These are phyloP conservation scores for Eupithecia abbreviata DNA, from an alignment of 2,888 invertebrate genomes.

Conservation along the genomic window DNA sequence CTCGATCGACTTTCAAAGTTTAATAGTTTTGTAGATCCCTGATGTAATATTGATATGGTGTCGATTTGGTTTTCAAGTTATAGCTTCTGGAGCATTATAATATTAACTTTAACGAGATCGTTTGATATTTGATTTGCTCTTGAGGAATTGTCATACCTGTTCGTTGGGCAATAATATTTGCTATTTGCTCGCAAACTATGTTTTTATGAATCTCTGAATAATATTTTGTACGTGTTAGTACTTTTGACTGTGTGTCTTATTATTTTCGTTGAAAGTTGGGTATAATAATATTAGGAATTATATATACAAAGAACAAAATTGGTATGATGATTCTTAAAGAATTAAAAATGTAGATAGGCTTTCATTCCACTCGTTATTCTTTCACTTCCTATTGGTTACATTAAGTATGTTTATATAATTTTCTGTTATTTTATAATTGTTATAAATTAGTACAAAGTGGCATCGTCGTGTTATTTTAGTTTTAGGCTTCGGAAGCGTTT, in stretches of 20 bases:
- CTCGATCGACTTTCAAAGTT: conserved; percentile 58
- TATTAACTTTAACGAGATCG: conserved; percentile 10
- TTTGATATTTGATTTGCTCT: conserved; percentile 19
- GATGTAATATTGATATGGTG: conserved; percentile 41
- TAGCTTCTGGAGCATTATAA: conserved; percentile 16
- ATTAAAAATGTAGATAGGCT: conserved; percentile 34
- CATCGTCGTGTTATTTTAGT: conserved; percentile 62
- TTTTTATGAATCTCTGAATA: conserved; percentile 48
- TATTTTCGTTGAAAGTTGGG: not conserved
- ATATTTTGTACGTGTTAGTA: conserved; percentile 16
- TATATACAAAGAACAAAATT: not conserved
- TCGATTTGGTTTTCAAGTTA: conserved; percentile 15
- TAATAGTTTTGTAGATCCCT: conserved; percentile 57
- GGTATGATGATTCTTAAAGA: conserved; percentile 39
- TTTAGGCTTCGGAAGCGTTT: conserved; percentile 69
- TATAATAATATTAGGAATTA: not conserved
- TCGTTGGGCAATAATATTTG: not conserved
- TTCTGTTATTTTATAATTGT: conserved; percentile 53
- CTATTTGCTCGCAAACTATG: not conserved
- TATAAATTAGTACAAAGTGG: conserved; percentile 78
- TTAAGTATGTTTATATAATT: conserved; percentile 52
- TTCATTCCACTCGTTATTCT: conserved; percentile 78
- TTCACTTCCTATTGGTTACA: conserved; percentile 61
- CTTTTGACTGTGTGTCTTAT: not conserved
- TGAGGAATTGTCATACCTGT: conserved; percentile 37